These are phyloP conservation scores for Catalaphyllia jardinei DNA, from an alignment of 64 coral and sea anemone genomes.

Conservation along the genomic window DNA sequence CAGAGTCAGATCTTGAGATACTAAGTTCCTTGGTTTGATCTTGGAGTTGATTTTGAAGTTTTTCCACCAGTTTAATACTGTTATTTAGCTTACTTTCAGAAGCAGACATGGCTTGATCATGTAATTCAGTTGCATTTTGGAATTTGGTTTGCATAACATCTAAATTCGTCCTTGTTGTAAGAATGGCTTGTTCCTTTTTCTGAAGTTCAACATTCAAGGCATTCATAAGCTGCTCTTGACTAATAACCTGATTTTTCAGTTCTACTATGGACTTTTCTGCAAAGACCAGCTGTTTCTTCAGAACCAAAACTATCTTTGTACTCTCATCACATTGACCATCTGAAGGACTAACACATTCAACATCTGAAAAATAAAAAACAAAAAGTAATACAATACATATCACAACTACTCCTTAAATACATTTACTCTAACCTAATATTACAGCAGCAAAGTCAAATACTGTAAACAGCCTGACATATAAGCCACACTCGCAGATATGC, in stretches of 20 bases:
- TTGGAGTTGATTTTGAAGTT: constrained; percentile 41
- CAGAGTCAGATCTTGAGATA: constrained; percentile 27
- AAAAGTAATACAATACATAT: background rate
- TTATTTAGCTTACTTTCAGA: constrained; percentile 10
- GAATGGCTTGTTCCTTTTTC: background rate
- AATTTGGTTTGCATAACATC: background rate
- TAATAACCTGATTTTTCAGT: constrained; percentile 12
- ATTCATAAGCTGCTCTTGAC: constrained; percentile 9
- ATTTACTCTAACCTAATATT: background rate
- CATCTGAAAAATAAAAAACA: background rate
- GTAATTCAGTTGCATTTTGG: background rate
- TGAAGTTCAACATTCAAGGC: background rate
- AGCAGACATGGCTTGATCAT: background rate
- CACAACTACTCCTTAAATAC: background rate
- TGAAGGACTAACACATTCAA: background rate
- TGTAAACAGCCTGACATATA: too few relatives aligned
- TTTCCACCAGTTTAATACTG: constrained; percentile 19
- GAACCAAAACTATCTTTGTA: background rate
- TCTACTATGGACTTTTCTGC: constrained; percentile 27
- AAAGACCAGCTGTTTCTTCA: constrained; percentile 25
- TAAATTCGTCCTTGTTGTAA: background rate
- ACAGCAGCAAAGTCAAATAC: too few relatives aligned
- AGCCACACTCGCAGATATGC: too few relatives aligned
- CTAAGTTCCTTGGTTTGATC: constrained; percentile 35
- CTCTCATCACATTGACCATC: background rate